Evolutionary conservation across 2,888 invertebrate genomes (phyloP).

Genomic region (Diaprepes abbreviatus): DNA sequence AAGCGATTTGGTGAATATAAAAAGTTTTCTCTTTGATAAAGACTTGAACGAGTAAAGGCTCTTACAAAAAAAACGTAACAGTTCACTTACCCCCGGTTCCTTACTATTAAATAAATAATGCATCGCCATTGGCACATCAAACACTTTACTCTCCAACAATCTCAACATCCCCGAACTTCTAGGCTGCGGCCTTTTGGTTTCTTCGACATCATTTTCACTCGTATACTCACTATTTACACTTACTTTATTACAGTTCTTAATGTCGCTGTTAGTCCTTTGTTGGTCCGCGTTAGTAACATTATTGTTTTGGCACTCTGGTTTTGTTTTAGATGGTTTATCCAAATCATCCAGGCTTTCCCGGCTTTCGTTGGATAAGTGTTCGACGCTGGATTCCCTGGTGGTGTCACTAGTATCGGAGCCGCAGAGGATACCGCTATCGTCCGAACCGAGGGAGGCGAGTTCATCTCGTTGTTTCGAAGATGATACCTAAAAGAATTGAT

Average conservation of each 20-base stretch:
- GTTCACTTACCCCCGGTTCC: slow-evolving; percentile 85
- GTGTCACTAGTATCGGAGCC: slow-evolving; percentile 71
- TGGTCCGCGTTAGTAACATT: slow-evolving; percentile 54
- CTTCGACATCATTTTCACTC: slow-evolving; percentile 52
- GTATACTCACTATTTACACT: slow-evolving; percentile 40
- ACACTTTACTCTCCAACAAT: slow-evolving; percentile 96
- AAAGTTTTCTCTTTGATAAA: no score
- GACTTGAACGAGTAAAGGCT: no score
- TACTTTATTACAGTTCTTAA: slow-evolving; percentile 26
- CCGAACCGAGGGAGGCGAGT: slow-evolving; percentile 70
- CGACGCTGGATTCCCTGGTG: slow-evolving; percentile 70
- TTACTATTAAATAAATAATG: slow-evolving; percentile 98
- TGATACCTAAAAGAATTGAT: slow-evolving; percentile 53
- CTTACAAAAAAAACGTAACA: no score
- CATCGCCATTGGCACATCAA: slow-evolving; percentile 98
- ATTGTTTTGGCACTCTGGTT: slow-evolving; percentile 37
- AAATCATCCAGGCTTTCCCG: slow-evolving; percentile 78
- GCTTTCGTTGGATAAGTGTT: slow-evolving; percentile 70
- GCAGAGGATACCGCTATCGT: slow-evolving; percentile 84
- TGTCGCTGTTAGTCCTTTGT: slow-evolving; percentile 60
- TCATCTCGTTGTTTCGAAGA: slow-evolving; percentile 69
- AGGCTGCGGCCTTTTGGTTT: slow-evolving; percentile 58
- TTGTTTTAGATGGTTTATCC: slow-evolving; percentile 27
- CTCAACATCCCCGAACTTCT: slow-evolving; percentile 79
- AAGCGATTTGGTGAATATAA: not conserved